Evolutionary conservation across 1,140 invertebrate genomes (phyloP).

Genomic region (Dreissena rostriformis): DNA sequence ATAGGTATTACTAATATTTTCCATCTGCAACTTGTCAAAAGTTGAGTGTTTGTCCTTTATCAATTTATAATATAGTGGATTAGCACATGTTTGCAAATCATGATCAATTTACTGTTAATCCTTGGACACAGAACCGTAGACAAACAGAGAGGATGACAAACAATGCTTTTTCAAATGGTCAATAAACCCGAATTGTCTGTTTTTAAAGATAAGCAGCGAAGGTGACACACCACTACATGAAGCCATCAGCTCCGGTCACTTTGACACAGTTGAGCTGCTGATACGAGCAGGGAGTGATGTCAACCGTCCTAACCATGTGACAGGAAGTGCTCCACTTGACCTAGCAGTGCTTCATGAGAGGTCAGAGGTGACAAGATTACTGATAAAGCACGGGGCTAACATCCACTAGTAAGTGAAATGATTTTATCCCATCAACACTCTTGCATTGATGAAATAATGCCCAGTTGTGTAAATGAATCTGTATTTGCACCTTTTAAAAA

Average conservation of each 20-base stretch:
- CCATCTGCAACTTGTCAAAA: too few relatives aligned
- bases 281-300: slow-evolving; percentile 47
- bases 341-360: slow-evolving; percentile 51
- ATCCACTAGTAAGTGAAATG: slow-evolving; percentile 37
- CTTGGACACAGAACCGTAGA: too few relatives aligned
- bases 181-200: too few relatives aligned
- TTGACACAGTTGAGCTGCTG: slow-evolving; percentile 40
- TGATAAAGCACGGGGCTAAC: slow-evolving; percentile 44
- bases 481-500: neutral
- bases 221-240: slow-evolving; percentile 57
- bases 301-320: slow-evolving; percentile 49
- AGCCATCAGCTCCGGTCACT: slow-evolving; percentile 41
- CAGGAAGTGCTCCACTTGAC: slow-evolving; percentile 58
- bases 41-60: too few relatives aligned
- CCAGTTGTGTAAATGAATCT: too few relatives aligned
- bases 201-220: slow-evolving; percentile 46
- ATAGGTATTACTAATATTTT: too few relatives aligned
- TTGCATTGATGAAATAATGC: neutral
- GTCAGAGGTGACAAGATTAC: slow-evolving; percentile 21
- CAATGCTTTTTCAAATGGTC: too few relatives aligned
- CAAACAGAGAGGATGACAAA: too few relatives aligned
- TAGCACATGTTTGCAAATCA: too few relatives aligned
- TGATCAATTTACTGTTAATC: too few relatives aligned
- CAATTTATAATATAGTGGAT: too few relatives aligned
- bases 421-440: neutral